These are phyloP conservation scores for Eleginops maclovinus DNA, from an alignment of 2,113 vertebrate genomes.

Conservation along the genomic window DNA sequence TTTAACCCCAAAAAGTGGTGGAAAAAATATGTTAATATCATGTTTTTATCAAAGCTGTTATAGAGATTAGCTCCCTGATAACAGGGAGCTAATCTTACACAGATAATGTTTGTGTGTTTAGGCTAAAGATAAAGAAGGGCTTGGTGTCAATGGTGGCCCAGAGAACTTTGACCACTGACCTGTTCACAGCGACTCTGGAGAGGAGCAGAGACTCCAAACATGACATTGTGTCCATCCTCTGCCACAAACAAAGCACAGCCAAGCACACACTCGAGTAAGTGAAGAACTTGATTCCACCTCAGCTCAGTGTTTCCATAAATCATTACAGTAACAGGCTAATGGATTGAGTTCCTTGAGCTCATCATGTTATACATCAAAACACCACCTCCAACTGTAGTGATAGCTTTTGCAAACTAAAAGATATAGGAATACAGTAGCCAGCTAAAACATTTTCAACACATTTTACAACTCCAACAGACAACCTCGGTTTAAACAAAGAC, in stretches of 20 bases:
- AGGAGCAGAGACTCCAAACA: slow-evolving; percentile 71
- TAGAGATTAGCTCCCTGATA: no score
- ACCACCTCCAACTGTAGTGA: background rate
- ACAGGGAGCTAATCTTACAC: background rate
- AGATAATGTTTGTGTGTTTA: slow-evolving; percentile 41
- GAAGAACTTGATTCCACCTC: background rate
- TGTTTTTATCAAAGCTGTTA: no score
- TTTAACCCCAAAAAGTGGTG: no score
- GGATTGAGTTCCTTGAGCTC: background rate
- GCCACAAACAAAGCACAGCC: slow-evolving; percentile 56
- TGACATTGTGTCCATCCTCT: slow-evolving; percentile 77
- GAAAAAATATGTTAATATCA: no score
- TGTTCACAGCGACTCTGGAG: slow-evolving; percentile 78
- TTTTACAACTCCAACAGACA: background rate
- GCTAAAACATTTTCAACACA: background rate
- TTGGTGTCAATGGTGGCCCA: slow-evolving; percentile 74
- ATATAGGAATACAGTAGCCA: background rate
- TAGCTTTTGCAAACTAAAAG: background rate
- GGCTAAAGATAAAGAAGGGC: slow-evolving; percentile 80
- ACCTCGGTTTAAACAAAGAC: background rate
- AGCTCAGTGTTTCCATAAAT: background rate
- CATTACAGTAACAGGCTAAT: background rate
- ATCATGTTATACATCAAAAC: background rate
- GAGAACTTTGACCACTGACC: slow-evolving; percentile 64
- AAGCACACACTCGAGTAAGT: slow-evolving; percentile 54